phyloP scores from a whole-genome alignment of 2,797 vertebrate species.

The Cuniculus paca region DNA sequence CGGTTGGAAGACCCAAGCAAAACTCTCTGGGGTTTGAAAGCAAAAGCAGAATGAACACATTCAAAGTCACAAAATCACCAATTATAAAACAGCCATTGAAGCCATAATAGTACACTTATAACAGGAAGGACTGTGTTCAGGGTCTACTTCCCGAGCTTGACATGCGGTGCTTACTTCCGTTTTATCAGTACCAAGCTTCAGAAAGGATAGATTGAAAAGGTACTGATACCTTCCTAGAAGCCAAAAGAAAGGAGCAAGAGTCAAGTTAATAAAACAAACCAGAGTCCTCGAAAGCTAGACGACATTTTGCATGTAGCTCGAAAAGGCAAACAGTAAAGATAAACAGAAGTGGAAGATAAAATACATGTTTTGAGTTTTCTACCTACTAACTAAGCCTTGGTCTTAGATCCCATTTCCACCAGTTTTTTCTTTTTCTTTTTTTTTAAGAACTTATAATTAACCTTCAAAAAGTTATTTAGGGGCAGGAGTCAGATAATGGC shows the following conservation, averaged over 20 bases:
- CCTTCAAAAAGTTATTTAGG: not conserved
- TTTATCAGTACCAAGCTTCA: slow-evolving; percentile 26
- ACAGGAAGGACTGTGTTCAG: slow-evolving; percentile 53
- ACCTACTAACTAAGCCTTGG: not conserved
- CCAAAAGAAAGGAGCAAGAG: slow-evolving; percentile 3
- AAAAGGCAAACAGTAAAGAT: not conserved
- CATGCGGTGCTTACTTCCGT: slow-evolving; percentile 19
- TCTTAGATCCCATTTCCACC: slow-evolving; percentile 1
- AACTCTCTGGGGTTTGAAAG: slow-evolving; percentile 88
- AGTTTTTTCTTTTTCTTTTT: too few relatives aligned
- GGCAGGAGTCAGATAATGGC: not conserved
- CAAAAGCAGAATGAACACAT: slow-evolving; percentile 89
- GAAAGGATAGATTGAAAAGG: slow-evolving; percentile 32
- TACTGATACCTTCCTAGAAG: slow-evolving; percentile 46
- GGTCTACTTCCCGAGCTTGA: slow-evolving; percentile 64
- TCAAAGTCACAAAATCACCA: not conserved
- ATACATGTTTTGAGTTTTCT: not conserved
- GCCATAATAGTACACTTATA: slow-evolving; percentile 42
- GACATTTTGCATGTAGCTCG: not conserved
- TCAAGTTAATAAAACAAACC: not conserved
- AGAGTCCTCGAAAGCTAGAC: not conserved
- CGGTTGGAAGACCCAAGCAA: slow-evolving; percentile 92
- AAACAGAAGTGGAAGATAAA: not conserved
- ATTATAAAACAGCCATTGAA: slow-evolving; percentile 38
- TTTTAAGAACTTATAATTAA: not conserved